Percentiles rank a stretch among this genome's conserved stretches.
These are phyloP conservation scores for Aleadryas rufinucha DNA, from an alignment of 2,113 vertebrate genomes.

Conservation along the genomic window DNA sequence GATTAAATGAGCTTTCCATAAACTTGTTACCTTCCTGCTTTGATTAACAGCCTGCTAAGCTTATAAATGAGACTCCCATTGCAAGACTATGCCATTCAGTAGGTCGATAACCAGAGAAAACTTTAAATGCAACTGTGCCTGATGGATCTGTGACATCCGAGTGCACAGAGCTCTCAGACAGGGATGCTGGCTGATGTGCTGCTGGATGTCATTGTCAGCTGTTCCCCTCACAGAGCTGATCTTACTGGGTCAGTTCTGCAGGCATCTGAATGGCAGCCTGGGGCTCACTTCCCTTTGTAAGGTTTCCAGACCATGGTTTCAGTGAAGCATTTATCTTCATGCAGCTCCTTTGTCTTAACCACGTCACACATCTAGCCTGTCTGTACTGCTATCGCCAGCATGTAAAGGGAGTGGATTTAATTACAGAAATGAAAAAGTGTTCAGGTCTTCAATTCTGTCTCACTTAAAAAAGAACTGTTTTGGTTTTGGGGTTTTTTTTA, in stretches of 20 bases:
- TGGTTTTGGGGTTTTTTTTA: rapidly evolving
- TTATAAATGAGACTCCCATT: background rate
- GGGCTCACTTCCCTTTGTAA: background rate
- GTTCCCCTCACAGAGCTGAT: background rate
- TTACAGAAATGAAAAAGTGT: background rate
- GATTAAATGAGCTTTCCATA: background rate
- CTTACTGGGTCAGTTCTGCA: background rate
- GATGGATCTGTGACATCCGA: background rate
- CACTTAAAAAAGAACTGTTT: background rate
- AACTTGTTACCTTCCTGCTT: background rate
- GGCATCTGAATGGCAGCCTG: background rate
- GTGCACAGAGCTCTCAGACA: background rate
- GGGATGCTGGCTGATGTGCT: background rate
- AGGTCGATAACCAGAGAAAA: background rate
- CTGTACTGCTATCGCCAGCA: background rate
- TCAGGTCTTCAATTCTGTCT: background rate
- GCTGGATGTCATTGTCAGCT: rapidly evolving
- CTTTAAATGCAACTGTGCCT: background rate
- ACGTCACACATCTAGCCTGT: rapidly evolving
- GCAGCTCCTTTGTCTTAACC: background rate
- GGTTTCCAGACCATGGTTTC: background rate
- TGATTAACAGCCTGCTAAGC: background rate
- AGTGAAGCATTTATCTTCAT: background rate
- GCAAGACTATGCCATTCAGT: background rate
- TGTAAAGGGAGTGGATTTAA: background rate